phyloP scores from a whole-genome alignment of 2,888 invertebrate species.

The Drosophila prolongata region DNA sequence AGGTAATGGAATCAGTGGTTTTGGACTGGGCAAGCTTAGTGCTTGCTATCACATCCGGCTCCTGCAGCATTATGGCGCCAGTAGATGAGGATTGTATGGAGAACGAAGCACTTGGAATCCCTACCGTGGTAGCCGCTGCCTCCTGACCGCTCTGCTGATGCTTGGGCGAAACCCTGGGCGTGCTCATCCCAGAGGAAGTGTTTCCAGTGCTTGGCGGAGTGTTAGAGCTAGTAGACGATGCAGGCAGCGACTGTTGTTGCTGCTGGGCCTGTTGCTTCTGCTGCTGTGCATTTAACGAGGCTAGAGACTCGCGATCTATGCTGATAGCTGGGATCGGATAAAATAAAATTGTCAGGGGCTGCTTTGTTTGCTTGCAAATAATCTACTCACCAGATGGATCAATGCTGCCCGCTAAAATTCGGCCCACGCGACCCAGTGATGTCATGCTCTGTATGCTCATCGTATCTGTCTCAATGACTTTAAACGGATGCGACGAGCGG shows the following conservation, averaged over 20 bases:
- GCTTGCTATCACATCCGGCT: constrained; percentile 97
- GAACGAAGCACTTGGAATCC: constrained; percentile 19
- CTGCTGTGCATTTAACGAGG: constrained; percentile 75
- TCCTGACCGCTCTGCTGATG: constrained; percentile 27
- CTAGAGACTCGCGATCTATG: constrained; percentile 83
- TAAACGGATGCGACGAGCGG: constrained; percentile 90
- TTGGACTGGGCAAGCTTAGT: constrained; percentile 88
- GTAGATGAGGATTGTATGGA: neutral
- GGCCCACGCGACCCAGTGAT: constrained; percentile 92
- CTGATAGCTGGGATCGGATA: constrained; percentile 74
- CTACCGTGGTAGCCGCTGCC: constrained; percentile 12
- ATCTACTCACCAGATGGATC: constrained; percentile 86
- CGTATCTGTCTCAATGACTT: constrained; percentile 94
- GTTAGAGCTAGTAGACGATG: constrained; percentile 27
- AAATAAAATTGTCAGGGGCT: constrained; percentile 12
- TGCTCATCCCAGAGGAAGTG: constrained; percentile 35
- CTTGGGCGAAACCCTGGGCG: constrained; percentile 51
- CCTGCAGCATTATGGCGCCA: constrained; percentile 84
- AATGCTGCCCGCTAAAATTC: constrained; percentile 90
- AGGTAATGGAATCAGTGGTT: constrained; percentile 84
- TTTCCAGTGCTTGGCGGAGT: constrained; percentile 40
- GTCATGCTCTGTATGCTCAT: constrained; percentile 95
- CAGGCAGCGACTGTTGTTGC: constrained; percentile 57
- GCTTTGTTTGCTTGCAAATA: neutral
- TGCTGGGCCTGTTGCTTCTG: constrained; percentile 67